phyloP scores from a whole-genome alignment of 2,113 vertebrate species.

The Collichthys lucidus region DNA sequence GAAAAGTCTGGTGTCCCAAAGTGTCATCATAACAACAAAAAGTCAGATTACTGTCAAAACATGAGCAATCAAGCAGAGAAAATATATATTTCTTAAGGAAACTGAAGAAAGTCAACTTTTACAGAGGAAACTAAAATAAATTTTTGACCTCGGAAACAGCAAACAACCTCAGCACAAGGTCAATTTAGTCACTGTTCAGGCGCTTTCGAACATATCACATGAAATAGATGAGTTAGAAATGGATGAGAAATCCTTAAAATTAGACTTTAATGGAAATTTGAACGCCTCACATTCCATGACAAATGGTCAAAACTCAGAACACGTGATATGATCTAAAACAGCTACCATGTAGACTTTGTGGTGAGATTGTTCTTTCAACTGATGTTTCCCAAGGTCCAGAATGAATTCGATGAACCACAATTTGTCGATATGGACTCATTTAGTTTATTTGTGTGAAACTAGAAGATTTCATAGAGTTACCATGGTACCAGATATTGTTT shows the following conservation, averaged over 20 bases:
- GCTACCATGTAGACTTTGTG: not conserved
- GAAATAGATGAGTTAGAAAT: not conserved
- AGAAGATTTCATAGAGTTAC: not conserved
- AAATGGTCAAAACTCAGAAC: not conserved
- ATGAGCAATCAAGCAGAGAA: not conserved
- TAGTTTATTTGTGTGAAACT: too few species aligned
- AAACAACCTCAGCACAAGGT: not conserved
- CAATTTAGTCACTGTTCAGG: not conserved
- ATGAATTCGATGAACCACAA: too few species aligned
- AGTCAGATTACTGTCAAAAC: slow-evolving; percentile 26
- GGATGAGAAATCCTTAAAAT: not conserved
- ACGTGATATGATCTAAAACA: not conserved
- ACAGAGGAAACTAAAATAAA: not conserved
- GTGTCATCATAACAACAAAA: not conserved
- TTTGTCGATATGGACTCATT: too few species aligned
- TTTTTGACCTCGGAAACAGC: not conserved
- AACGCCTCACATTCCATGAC: not conserved
- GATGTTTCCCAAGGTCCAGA: too few species aligned
- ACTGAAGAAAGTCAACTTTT: not conserved
- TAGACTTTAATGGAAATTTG: not conserved
- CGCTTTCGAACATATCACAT: not conserved
- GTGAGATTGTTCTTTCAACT: not conserved
- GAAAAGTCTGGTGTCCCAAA: slow-evolving; percentile 9
- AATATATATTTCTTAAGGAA: not conserved
- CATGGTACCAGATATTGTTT: not conserved